Base-by-base conservation (phyloP, 2,888 invertebrate species). In the Hetaerina titia region DNA sequence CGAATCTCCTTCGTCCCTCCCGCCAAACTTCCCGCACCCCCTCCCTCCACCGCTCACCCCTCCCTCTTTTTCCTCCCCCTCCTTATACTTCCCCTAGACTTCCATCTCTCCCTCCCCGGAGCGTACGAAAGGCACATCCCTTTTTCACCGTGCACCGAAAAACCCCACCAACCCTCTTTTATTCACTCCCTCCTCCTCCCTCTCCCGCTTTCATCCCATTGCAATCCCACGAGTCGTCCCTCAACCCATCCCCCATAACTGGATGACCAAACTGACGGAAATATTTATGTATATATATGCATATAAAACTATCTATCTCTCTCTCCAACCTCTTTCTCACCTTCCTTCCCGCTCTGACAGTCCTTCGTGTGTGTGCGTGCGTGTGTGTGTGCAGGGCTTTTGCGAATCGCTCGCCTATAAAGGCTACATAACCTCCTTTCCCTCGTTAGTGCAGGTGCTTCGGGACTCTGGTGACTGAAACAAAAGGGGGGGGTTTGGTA, bases 251-350 rank as follows among this genome's bases (percentile, higher is more conserved):
- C 90, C 31, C 15, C 64, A 45, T 58, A 45, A 90, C 90, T 64
- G 64, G 63, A 64, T 90, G 90, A 63, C 90, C 90, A 90, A 69
- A 90, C 64, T 64, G 64, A 64, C 64, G 19, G 64, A 63, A 64
- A 64, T 64, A n/a, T 64, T 15, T 69, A 60, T 15, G 4, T 45
- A 45, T 45, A 45, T 45, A 45, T 4, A 4, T 45, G 45, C 45
- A 45, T 45, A 45, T 45, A 45, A 45, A 45, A 45, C 60, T 60
- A 11, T 60, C 60, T 60, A 11, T 60, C 60, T 60, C 60, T 60
- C 60, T n/a, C n/a, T n/a, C 69, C 22, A 69, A 22, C n/a, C 69
- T 7, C 69, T 5, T 19, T 69, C n/a, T n/a, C 69, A 1, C n/a
- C n/a, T 6, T 22, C 22, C 22, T 69, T 69, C 69, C 8, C 69